These are phyloP conservation scores for Orchestes rusci DNA, from an alignment of 2,888 invertebrate genomes.

Conservation along the genomic window DNA sequence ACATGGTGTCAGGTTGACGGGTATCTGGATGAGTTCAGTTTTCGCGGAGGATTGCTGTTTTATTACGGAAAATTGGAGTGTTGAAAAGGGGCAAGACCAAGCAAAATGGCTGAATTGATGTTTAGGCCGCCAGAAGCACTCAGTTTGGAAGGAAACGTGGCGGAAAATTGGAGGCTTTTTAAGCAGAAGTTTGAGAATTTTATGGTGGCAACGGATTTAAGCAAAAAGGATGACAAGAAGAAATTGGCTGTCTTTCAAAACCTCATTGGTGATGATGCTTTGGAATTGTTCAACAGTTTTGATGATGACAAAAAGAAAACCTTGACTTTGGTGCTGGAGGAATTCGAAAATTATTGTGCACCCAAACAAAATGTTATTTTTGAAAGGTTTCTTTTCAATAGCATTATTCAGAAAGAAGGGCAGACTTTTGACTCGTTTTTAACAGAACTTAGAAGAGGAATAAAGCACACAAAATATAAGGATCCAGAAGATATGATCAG, in stretches of 20 bases:
- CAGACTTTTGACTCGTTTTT: slow-evolving; percentile 32
- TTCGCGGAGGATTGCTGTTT: not conserved
- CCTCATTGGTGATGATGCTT: slow-evolving; percentile 7
- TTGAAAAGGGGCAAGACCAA: not conserved
- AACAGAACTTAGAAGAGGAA: slow-evolving; percentile 26
- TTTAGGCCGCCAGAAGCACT: slow-evolving; percentile 12
- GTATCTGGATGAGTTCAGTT: slow-evolving; percentile 1
- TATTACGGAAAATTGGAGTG: not conserved
- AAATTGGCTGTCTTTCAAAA: slow-evolving; percentile 14
- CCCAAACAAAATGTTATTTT: slow-evolving; percentile 18
- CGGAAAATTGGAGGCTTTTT: not conserved
- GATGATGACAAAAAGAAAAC: slow-evolving; percentile 17
- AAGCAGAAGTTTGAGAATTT: slow-evolving; percentile 11
- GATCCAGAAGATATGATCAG: slow-evolving; percentile 29
- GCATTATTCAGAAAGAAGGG: slow-evolving; percentile 29
- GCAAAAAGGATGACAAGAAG: slow-evolving; percentile 7
- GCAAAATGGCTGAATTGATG: slow-evolving; percentile 10
- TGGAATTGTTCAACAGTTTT: slow-evolving; percentile 20
- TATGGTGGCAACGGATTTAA: slow-evolving; percentile 8
- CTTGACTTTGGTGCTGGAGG: slow-evolving; percentile 3
- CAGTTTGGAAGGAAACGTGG: slow-evolving; percentile 6
- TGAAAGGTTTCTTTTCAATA: slow-evolving; percentile 24
- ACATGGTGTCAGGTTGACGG: slow-evolving; percentile 9
- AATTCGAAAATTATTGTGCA: slow-evolving; percentile 16
- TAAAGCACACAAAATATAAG: slow-evolving; percentile 29